Evolutionary conservation across 1,140 invertebrate species (phyloP).

Genomic region (Aleiodes sp.): DNA sequence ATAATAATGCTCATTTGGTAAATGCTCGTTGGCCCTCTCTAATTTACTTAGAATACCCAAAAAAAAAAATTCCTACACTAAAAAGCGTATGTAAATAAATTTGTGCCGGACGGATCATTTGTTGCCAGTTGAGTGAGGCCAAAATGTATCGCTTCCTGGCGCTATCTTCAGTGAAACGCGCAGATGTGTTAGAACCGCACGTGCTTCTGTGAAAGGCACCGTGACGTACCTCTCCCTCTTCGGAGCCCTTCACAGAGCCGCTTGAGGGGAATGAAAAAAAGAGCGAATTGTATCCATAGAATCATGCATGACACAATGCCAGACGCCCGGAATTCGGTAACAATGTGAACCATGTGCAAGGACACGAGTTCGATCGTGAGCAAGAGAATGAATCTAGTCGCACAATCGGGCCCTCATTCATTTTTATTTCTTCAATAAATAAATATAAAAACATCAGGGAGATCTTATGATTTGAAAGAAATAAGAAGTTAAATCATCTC

Average conservation of each 20-base stretch:
- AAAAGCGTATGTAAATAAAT: background rate
- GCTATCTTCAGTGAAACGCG: conserved; percentile 17
- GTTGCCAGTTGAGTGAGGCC: background rate
- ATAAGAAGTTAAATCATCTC: no score
- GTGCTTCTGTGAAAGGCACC: conserved; percentile 18
- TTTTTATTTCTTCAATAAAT: background rate
- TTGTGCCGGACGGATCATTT: background rate
- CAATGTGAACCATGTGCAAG: conserved; percentile 23
- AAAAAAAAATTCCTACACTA: no score
- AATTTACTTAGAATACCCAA: no score
- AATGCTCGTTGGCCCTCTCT: no score
- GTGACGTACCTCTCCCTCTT: conserved; percentile 4
- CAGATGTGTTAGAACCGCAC: conserved; percentile 19
- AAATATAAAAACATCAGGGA: no score
- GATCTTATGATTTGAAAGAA: no score
- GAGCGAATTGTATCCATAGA: background rate
- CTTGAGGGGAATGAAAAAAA: background rate
- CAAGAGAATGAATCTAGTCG: conserved; percentile 2
- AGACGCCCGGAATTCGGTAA: conserved; percentile 14
- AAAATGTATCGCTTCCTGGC: conserved; percentile 19
- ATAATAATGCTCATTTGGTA: no score
- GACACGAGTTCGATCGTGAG: conserved; percentile 9
- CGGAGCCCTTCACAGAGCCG: background rate
- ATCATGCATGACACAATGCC: background rate
- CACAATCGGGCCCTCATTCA: background rate